Percentiles rank a stretch among this genome's conserved stretches.
Evolutionary conservation across 2,888 invertebrate species (phyloP).

Genomic region (Nephrocerus scutellatus): DNA sequence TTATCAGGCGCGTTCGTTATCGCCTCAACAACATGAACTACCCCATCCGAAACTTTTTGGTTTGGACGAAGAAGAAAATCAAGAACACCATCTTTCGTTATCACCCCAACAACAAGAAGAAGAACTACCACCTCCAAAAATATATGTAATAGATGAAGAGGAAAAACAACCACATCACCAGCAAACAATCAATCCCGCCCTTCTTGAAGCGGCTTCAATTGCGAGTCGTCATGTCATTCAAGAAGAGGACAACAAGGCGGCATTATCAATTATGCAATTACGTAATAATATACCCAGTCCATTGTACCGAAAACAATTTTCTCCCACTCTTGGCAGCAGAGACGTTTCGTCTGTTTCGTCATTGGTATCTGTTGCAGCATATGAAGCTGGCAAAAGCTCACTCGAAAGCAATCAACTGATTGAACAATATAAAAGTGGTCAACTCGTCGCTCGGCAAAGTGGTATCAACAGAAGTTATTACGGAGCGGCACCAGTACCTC

Average conservation of each 20-base stretch:
- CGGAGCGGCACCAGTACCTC: conserved; percentile 40
- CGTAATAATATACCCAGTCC: no score
- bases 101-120: conserved; percentile 14
- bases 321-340: no score
- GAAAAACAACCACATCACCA: conserved; percentile 31
- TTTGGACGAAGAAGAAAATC: conserved; percentile 34
- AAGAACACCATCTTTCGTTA: conserved; percentile 22
- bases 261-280: conserved; percentile 35
- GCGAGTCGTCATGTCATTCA: conserved; percentile 35
- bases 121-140: conserved; percentile 8
- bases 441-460: conserved; percentile 34
- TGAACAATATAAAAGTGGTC: conserved; percentile 38
- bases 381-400: conserved; percentile 30
- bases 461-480: conserved; percentile 38
- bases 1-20: conserved; percentile 20
- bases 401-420: conserved; percentile 36
- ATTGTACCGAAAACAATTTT: no score
- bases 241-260: conserved; percentile 32
- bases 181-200: conserved; percentile 44
- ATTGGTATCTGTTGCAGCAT: no score
- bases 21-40: conserved; percentile 9
- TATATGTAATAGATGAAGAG: conserved; percentile 27
- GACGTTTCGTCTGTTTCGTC: no score
- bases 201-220: conserved; percentile 44
- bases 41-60: conserved; percentile 7